These are phyloP conservation scores for human DNA, from an alignment of 2,113 vertebrate species.

Conservation along the genomic window GRCh38 chr15:76669001-76669500, in stretches of 20 bases:
- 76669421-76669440: too few species aligned
- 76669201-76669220: neutral
- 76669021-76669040: neutral
- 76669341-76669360: neutral
- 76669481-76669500: neutral
- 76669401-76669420: neutral
- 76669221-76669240: neutral
- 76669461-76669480: neutral
- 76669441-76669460: neutral
- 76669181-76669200: neutral
- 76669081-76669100: neutral
- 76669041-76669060: neutral
- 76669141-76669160: neutral
- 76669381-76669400: neutral
- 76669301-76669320: neutral
- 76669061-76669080: neutral
- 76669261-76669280: neutral
- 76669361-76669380: neutral
- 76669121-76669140: neutral
- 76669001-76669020: neutral
- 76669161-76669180: neutral
- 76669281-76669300: constrained; percentile 23
- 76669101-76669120: neutral
- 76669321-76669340: neutral
- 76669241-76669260: neutral